Base-by-base conservation (phyloP, 53 echinoderm and acorn worm species). In the Henricia sp. region DNA sequence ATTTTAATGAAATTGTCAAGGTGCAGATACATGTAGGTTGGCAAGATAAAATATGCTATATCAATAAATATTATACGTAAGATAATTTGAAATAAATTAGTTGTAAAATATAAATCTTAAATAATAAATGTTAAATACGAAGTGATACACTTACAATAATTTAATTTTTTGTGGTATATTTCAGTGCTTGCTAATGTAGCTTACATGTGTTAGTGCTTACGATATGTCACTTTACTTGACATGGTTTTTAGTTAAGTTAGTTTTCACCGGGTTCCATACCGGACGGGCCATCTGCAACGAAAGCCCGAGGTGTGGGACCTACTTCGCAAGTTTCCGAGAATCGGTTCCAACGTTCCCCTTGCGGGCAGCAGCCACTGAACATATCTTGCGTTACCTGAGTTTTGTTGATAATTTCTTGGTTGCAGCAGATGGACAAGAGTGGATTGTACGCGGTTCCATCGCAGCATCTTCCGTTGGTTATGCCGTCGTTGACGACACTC, bases 341-440 rank as follows among this genome's bases (percentile, higher is more conserved):
- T 21, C 86, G 46, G 44, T 83, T 74, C 66, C 74, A 91, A 6
- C 54, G 37, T 23, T 83, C 26, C 16, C 68, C 50, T 12, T 39
- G 3, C 1, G 58, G 58, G 82, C 78, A 88, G 71, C 82, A 88
- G 4, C 30, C 33, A 30, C 42, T 36, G 39, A 67, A 66, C 27
- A 41, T 21, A 10, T 84, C 53, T 3, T 65, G 66, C 4, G 67
- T 73, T 20, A 53, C n/a, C 75, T 37, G 44, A 5, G 6, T 24
- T 37, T 67, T 89, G 46, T 57, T 29, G 26, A 91, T 26, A 36
- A 89, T 60, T 6, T 66, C 63, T 36, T 50, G 32, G 14, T 72
- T 59, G 42, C 95, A 94, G 89, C 95, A 94, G 4, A 89, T 36
- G n/a, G 91, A 46, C 16, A 21, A 37, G 12, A 44, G 30, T 21